Conservation (phyloP, 2,888 invertebrate species). For the Pogonocherus hispidulus region DNA sequence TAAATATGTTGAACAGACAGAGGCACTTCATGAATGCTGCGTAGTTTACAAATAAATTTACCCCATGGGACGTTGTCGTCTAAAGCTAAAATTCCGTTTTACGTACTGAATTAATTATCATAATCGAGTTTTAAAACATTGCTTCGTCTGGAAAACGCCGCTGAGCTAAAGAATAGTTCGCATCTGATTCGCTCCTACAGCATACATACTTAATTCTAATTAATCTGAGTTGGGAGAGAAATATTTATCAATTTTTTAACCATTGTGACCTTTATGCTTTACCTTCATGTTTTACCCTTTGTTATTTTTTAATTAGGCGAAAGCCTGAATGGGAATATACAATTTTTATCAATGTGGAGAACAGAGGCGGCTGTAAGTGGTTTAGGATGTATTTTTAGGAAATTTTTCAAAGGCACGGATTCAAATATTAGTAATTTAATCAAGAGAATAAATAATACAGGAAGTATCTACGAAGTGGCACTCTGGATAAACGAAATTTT, state of each 20-base stretch:
- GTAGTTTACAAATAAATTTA: neutral
- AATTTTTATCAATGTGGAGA: neutral
- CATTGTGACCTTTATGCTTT: too few species aligned
- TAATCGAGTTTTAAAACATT: neutral
- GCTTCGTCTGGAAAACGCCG: too few species aligned
- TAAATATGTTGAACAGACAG: too few species aligned
- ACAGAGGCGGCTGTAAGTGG: neutral
- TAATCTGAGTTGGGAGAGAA: neutral
- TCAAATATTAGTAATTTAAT: neutral
- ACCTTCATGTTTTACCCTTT: neutral
- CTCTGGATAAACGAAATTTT: too few species aligned
- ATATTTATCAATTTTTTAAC: constrained; percentile 14
- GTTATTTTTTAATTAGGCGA: neutral
- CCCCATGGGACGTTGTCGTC: neutral
- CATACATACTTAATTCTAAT: constrained; percentile 5
- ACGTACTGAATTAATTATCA: neutral
- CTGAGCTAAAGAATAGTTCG: neutral
- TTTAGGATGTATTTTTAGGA: neutral
- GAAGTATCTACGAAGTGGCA: too few species aligned
- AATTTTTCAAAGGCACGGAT: neutral
- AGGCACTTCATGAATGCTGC: too few species aligned
- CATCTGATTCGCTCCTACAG: neutral
- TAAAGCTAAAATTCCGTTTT: neutral
- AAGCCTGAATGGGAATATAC: neutral
- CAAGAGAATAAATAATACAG: too few species aligned